Base-by-base conservation (phyloP, 2,888 invertebrate species). In the Xestia xanthographa region DNA sequence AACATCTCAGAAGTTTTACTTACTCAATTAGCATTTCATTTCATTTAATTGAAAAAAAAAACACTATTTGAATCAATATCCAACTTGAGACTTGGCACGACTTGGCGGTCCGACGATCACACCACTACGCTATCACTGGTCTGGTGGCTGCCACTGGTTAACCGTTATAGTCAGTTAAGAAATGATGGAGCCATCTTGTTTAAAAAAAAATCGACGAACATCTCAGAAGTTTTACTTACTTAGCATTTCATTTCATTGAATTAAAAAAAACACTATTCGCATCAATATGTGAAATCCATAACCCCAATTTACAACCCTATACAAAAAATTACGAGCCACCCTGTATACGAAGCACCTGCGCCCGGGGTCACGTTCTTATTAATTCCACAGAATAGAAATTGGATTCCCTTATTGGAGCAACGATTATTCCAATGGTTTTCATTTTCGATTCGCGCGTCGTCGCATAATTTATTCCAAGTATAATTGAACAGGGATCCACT, bases 391-490 rank as follows among this genome's bases (percentile, higher is more conserved):
- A 92, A 93, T 92, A 92, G 93, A 91, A 92, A 94, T 93, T 92
- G 93, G 91, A 92, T 93, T 91, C 94, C 92, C 91, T 94, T 94
- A 95, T 95, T 93, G 92, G 88, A 91, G 89, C 84, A 91, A 89
- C 93, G 93, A 95, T 94, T 94, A 94, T 81, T 84, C 78, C 80
- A 77, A 82, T 72, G 86, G 88, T 90, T 91, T 92, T 91, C 93
- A 90, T 91, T 92, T 90, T 90, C 89, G 90, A 91, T 91, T 93
- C 91, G 82, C 88, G 83, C 89, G 77, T 88, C 90, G 90, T 88
- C 89, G 90, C 89, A 92, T 94, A 94, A 94, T 94, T 94, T 93
- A 94, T 93, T 92, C 92, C 84, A 86, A 89, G 91, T 92, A 92
- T 94, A 94, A 94, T 95, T 94, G 92, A 88, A 89, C 89, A 84